Percentiles rank a stretch among this genome's conserved stretches.
Conservation (phyloP, 2,888 invertebrate genomes). For the Rhingia rostrata region DNA sequence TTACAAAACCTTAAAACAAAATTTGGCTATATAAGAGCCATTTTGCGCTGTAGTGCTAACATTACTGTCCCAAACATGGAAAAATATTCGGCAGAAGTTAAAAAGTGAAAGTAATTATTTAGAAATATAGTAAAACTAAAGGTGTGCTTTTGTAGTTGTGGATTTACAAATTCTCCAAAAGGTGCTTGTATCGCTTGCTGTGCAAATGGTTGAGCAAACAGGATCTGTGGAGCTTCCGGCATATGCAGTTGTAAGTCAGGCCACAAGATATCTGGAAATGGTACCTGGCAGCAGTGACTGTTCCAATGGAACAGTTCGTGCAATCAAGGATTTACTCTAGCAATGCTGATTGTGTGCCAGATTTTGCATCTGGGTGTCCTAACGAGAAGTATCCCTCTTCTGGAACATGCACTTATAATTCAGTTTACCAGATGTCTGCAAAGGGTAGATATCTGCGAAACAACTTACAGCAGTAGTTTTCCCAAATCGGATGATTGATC, state of each 20-base stretch:
- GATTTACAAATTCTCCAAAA: neutral
- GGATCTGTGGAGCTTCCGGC: neutral
- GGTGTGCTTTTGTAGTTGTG: neutral
- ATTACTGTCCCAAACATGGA: too few relatives aligned
- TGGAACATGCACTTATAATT: neutral
- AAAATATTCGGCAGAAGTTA: too few relatives aligned
- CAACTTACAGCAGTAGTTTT: neutral
- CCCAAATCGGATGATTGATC: neutral
- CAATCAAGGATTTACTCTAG: neutral
- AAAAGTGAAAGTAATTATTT: too few relatives aligned
- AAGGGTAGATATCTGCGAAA: neutral
- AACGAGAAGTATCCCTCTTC: neutral
- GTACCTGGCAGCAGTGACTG: neutral
- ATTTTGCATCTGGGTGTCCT: neutral
- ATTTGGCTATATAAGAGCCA: too few relatives aligned
- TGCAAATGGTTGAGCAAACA: neutral
- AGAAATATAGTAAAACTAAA: too few relatives aligned
- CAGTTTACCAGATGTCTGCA: neutral
- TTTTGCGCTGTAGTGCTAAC: too few relatives aligned
- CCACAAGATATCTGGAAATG: neutral
- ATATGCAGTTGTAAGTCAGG: neutral
- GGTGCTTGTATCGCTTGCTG: neutral
- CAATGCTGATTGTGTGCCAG: neutral
- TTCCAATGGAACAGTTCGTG: neutral
- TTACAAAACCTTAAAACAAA: too few relatives aligned